A percentile compares a stretch with the other conserved stretches of the same genome.
Conservation (phyloP, 1,140 invertebrate species). For the Drosophila jambulina region DNA sequence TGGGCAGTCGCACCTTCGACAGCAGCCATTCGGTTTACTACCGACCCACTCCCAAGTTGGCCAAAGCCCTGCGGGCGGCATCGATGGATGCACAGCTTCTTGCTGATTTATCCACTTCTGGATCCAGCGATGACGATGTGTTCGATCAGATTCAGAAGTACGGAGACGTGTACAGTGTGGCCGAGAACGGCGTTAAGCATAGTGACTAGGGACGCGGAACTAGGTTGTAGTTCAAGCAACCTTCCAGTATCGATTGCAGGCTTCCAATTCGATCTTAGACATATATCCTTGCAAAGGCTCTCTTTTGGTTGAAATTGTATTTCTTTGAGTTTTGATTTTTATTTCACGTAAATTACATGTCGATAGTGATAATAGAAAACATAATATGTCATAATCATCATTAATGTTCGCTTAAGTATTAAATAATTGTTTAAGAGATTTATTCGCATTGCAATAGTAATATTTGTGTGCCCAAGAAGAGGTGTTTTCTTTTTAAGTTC, state of each 20-base stretch:
- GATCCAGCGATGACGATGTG: slow-evolving; percentile 66
- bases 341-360: slow-evolving; percentile 81
- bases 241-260: not conserved
- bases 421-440: slow-evolving; percentile 80
- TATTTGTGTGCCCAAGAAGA: slow-evolving; percentile 36
- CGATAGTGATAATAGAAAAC: slow-evolving; percentile 81
- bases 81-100: slow-evolving; percentile 16
- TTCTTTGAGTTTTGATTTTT: slow-evolving; percentile 69
- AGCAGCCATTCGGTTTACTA: slow-evolving; percentile 68
- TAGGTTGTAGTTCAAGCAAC: slow-evolving; percentile 1
- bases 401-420: slow-evolving; percentile 76
- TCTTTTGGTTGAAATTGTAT: not conserved
- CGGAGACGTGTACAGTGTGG: slow-evolving; percentile 57
- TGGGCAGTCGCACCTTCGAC: slow-evolving; percentile 63
- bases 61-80: slow-evolving; percentile 4
- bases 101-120: slow-evolving; percentile 20
- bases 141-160: slow-evolving; percentile 54
- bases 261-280: slow-evolving; percentile 22
- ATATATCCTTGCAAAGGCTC: slow-evolving; percentile 12
- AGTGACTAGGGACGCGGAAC: not conserved
- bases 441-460: slow-evolving; percentile 59
- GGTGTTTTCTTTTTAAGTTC: slow-evolving; percentile 19
- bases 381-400: slow-evolving; percentile 78
- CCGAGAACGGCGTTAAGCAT: slow-evolving; percentile 28
- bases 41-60: slow-evolving; percentile 52